phyloP scores from a whole-genome alignment of 1,140 invertebrate genomes.

The Sarcophaga peregrina region DNA sequence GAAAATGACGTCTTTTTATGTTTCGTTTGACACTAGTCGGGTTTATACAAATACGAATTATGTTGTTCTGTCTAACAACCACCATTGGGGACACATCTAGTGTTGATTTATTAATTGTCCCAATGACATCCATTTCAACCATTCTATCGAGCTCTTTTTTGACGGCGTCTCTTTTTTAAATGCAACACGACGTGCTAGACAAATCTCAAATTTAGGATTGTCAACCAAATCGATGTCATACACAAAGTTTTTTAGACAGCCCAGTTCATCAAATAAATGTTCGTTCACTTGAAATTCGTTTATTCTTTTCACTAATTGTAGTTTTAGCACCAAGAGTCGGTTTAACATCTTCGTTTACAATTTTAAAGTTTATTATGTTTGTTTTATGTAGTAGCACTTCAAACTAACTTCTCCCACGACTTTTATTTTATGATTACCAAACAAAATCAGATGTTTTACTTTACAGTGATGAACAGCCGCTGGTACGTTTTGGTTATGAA shows the following conservation, averaged over 20 bases:
- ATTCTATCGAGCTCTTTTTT: slow-evolving; percentile 9
- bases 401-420: background rate
- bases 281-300: no score
- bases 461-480: background rate
- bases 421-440: background rate
- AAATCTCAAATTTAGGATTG: slow-evolving; percentile 4
- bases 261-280: no score
- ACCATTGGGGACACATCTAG: background rate
- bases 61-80: background rate
- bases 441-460: background rate
- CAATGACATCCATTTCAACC: background rate
- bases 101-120: background rate
- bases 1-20: background rate
- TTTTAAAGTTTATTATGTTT: background rate
- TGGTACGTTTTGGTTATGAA: background rate
- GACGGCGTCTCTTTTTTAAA: background rate
- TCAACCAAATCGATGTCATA: slow-evolving; percentile 15
- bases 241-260: background rate
- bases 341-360: background rate
- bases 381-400: background rate
- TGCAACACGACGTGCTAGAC: background rate
- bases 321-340: background rate
- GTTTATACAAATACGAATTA: slow-evolving; percentile 19
- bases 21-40: slow-evolving; percentile 3
- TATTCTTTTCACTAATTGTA: background rate